Percentiles rank a stretch among this genome's conserved stretches.
Evolutionary conservation across 2,113 vertebrate species (phyloP).

Genomic region (Thryonomys swinderianus): DNA sequence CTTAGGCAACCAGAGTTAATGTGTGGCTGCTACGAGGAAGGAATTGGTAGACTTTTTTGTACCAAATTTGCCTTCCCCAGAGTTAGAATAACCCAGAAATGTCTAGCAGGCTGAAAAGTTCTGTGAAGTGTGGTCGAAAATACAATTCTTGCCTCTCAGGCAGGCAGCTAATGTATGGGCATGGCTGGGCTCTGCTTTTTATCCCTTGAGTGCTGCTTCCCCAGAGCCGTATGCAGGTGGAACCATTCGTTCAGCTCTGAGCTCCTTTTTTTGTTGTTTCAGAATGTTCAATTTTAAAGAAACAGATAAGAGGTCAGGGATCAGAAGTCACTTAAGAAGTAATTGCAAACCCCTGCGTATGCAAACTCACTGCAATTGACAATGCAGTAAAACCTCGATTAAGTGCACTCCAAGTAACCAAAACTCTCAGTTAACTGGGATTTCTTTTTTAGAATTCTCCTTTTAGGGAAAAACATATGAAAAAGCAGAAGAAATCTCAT

Average conservation of each 20-base stretch:
- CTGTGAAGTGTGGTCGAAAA: conserved; percentile 34
- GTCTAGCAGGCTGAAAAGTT: background rate
- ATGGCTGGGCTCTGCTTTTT: background rate
- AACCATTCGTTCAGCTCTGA: conserved; percentile 16
- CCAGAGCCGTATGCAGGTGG: conserved; percentile 65
- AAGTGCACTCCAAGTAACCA: conserved; percentile 66
- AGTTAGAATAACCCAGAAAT: conserved; percentile 57
- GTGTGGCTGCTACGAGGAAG: background rate
- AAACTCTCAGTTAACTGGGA: conserved; percentile 65
- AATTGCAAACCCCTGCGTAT: conserved; percentile 69
- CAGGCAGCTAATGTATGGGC: conserved; percentile 20
- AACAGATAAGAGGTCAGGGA: conserved; percentile 75
- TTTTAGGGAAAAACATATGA: background rate
- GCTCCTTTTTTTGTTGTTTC: conserved; percentile 20
- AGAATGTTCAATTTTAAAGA: conserved; percentile 71
- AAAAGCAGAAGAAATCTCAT: background rate
- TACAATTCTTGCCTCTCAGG: background rate
- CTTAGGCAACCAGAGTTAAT: conserved; percentile 11
- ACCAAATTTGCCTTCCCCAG: conserved; percentile 44
- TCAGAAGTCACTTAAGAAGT: conserved; percentile 76
- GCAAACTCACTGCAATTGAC: conserved; percentile 66
- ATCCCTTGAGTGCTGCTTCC: conserved; percentile 62
- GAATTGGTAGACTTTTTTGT: background rate
- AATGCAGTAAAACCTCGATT: conserved; percentile 64
- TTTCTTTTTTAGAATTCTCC: conserved; percentile 69